Percentiles rank a stretch among this genome's conserved stretches.
phyloP scores from a whole-genome alignment of 1,140 invertebrate genomes.

The Scaptomyza pallida region DNA sequence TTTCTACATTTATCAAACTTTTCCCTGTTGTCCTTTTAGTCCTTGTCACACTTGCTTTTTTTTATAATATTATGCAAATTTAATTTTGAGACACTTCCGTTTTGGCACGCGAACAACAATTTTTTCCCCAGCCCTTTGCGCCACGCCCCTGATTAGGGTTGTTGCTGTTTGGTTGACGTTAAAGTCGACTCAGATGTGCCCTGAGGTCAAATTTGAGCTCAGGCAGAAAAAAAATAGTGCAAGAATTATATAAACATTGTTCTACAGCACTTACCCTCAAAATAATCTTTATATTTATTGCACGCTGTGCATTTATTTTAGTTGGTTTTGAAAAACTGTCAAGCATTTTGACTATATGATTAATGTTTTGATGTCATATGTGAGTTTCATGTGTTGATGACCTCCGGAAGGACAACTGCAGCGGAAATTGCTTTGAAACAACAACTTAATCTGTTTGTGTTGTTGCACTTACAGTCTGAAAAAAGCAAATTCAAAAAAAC shows the following conservation, averaged over 20 bases:
- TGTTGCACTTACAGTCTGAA: too few relatives aligned
- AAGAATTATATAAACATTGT: constrained; percentile 55
- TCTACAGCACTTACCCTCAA: constrained; percentile 5
- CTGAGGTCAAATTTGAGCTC: constrained; percentile 1
- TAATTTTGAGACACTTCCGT: constrained; percentile 56
- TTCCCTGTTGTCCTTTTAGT: background rate
- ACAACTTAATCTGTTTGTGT: too few relatives aligned
- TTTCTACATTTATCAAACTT: background rate
- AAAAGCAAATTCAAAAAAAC: too few relatives aligned
- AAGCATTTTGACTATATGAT: constrained; percentile 30
- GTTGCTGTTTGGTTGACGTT: constrained; percentile 1
- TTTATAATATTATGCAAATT: constrained; percentile 60
- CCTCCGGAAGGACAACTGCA: background rate
- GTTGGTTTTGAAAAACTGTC: constrained; percentile 7
- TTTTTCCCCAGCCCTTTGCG: background rate
- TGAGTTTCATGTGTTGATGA: constrained; percentile 1
- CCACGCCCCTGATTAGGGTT: constrained; percentile 57
- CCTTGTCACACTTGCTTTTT: constrained; percentile 6
- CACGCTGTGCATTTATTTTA: background rate
- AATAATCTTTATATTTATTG: background rate
- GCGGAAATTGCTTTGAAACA: constrained; percentile 24
- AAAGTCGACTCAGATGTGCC: constrained; percentile 5
- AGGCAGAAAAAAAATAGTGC: background rate
- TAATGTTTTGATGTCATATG: constrained; percentile 22
- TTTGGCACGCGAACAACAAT: constrained; percentile 49